Percentiles rank a stretch among this genome's conserved stretches.
phyloP scores from a whole-genome alignment of 1,140 invertebrate genomes.

The Rhopalosiphum padi region DNA sequence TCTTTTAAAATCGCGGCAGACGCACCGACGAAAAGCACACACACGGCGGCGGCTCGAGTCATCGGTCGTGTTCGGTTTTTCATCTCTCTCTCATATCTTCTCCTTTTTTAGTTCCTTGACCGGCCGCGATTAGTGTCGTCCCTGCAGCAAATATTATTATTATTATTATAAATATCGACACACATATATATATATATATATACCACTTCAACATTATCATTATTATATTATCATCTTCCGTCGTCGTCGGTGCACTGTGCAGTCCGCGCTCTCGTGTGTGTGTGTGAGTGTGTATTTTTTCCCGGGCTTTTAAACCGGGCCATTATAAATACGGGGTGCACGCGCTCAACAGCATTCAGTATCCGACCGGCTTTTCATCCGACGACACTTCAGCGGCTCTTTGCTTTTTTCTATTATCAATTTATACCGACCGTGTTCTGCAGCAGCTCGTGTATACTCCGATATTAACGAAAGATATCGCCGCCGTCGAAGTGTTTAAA shows the following conservation, averaged over 20 bases:
- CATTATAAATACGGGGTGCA: constrained; percentile 58
- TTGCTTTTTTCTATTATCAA: neutral
- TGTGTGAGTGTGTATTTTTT: constrained; percentile 21
- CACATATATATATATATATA: constrained; percentile 8
- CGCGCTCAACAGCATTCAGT: constrained; percentile 51
- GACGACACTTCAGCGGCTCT: constrained; percentile 35
- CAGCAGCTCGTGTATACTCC: neutral
- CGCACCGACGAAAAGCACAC: constrained; percentile 54
- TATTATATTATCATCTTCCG: constrained; percentile 15
- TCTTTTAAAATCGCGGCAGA: constrained; percentile 51
- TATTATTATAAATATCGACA: constrained; percentile 17
- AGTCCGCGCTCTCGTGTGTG: neutral
- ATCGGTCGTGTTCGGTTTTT: constrained; percentile 50
- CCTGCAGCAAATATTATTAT: constrained; percentile 23
- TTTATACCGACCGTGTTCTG: neutral
- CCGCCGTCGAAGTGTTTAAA: constrained; percentile 27
- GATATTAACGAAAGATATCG: neutral
- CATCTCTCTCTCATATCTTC: neutral
- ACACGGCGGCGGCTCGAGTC: constrained; percentile 47
- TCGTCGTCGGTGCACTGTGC: neutral
- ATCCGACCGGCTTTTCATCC: constrained; percentile 49
- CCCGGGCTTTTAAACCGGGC: constrained; percentile 52
- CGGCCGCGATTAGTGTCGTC: constrained; percentile 54
- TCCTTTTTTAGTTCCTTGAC: constrained; percentile 45
- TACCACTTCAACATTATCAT: neutral